Evolutionary conservation across 2,888 invertebrate species (phyloP).

Genomic region (Plebejus anna): DNA sequence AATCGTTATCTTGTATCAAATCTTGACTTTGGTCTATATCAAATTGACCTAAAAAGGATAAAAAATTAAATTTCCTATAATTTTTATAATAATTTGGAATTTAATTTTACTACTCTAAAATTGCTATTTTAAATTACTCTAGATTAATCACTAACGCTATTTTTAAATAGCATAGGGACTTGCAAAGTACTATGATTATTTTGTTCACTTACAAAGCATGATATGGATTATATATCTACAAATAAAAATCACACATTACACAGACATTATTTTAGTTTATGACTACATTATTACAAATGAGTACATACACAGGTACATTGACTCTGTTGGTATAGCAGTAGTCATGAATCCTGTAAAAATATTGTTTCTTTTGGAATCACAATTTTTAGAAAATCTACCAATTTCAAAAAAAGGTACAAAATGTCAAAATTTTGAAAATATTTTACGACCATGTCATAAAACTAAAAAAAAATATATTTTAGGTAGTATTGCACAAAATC

Average conservation of each 20-base stretch:
- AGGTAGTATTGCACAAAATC: not conserved
- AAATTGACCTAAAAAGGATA: slow-evolving; percentile 48
- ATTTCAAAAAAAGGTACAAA: not conserved
- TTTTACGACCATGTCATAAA: not conserved
- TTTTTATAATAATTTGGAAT: not conserved
- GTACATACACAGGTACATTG: slow-evolving; percentile 1
- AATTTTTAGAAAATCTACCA: not conserved
- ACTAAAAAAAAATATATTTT: not conserved
- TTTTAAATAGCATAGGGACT: not conserved
- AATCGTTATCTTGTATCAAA: slow-evolving; percentile 49
- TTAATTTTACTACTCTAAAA: not conserved
- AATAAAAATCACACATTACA: not conserved
- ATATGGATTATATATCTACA: not conserved
- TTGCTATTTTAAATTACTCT: not conserved
- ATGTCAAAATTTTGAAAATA: not conserved
- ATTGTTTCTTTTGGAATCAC: not conserved
- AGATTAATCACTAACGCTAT: not conserved
- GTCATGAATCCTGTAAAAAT: slow-evolving; percentile 9
- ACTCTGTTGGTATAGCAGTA: not conserved
- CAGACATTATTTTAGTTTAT: not conserved
- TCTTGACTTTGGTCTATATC: slow-evolving; percentile 56
- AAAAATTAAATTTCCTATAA: not conserved
- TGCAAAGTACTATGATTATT: not conserved
- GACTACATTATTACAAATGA: not conserved
- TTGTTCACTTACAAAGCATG: not conserved